These are phyloP conservation scores for Zoanthus sansibaricus DNA, from an alignment of 92 coral and sea anemone species.

Conservation along the genomic window DNA sequence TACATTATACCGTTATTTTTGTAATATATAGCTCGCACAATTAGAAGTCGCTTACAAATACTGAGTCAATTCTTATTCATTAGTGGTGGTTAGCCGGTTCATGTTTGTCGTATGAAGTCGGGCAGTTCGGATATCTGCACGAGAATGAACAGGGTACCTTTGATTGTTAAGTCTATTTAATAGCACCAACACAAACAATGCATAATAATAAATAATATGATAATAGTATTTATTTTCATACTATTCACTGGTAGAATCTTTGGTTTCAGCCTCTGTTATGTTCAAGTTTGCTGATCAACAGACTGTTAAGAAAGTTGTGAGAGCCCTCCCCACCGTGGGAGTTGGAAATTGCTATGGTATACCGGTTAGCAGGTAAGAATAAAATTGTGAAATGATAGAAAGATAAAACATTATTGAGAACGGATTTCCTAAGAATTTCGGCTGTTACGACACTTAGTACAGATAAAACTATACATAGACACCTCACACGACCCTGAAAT, in stretches of 20 bases:
- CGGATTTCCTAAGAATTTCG: not conserved
- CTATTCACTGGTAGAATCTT: not conserved
- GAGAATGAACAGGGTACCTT: too few relatives aligned
- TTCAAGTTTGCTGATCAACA: slow-evolving; percentile 91
- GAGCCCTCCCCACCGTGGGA: slow-evolving; percentile 95
- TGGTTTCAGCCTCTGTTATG: slow-evolving; percentile 84
- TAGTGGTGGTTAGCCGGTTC: too few relatives aligned
- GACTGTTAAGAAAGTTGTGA: slow-evolving; percentile 87
- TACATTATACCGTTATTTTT: too few relatives aligned
- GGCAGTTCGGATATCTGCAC: too few relatives aligned
- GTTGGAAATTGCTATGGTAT: slow-evolving; percentile 94
- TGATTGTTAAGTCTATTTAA: too few relatives aligned
- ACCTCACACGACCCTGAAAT: not conserved
- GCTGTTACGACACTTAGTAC: not conserved
- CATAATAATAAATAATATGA: too few relatives aligned
- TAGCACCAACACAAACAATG: too few relatives aligned
- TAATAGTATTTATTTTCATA: not conserved
- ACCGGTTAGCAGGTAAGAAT: slow-evolving; percentile 84
- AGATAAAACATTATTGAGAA: not conserved
- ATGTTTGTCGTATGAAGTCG: too few relatives aligned
- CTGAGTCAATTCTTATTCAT: too few relatives aligned
- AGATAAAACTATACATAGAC: not conserved
- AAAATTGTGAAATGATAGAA: not conserved
- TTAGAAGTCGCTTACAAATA: too few relatives aligned
- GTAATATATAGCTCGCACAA: too few relatives aligned